Conservation (phyloP, 2,797 vertebrate genomes). For the Menidia menidia region DNA sequence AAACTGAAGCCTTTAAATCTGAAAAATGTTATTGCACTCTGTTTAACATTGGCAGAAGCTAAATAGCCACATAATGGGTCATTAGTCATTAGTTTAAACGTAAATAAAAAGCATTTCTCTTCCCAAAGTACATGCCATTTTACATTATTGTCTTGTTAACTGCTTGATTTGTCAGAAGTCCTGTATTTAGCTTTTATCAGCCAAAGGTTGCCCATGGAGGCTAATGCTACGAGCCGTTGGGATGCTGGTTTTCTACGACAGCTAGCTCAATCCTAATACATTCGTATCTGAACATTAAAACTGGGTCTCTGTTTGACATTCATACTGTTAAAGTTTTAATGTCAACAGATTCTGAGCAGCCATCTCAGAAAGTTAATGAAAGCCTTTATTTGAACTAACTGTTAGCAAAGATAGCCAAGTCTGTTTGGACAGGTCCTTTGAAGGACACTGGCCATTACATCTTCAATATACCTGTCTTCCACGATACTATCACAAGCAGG, state of each 20-base stretch:
- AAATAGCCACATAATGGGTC: no score
- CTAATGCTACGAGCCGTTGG: not conserved
- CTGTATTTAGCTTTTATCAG: no score
- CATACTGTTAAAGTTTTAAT: not conserved
- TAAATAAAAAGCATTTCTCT: no score
- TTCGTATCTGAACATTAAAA: not conserved
- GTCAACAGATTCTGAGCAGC: not conserved
- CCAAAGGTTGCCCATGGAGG: not conserved
- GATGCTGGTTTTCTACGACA: not conserved
- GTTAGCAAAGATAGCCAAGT: not conserved
- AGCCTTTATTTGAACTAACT: conserved; percentile 1
- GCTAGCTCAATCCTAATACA: not conserved
- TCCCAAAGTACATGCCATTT: no score
- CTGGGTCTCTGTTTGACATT: not conserved
- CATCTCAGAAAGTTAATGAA: not conserved
- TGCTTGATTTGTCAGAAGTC: no score
- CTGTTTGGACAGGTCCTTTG: not conserved
- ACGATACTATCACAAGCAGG: conserved; percentile 1
- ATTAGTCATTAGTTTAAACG: no score
- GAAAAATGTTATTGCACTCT: no score
- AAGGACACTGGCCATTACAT: not conserved
- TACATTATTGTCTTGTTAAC: no score
- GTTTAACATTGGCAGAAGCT: no score
- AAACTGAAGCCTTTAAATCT: no score
- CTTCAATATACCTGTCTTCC: not conserved